These are phyloP conservation scores for Drosophila ananassae DNA, from an alignment of 1,140 invertebrate species.

Conservation along the genomic window DNA sequence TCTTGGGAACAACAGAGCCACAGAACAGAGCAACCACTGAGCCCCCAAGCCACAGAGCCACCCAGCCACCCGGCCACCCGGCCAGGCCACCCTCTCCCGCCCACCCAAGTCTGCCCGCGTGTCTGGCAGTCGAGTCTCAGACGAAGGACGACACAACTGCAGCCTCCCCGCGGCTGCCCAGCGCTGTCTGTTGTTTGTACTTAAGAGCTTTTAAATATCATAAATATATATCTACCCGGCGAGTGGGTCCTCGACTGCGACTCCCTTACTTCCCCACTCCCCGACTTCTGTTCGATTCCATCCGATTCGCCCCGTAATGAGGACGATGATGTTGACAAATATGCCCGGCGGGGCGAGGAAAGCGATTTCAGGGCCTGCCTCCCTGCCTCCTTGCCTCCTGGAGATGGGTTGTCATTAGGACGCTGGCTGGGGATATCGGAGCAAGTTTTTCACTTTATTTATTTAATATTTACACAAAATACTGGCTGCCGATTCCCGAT, in stretches of 20 bases:
- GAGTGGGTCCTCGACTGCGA: conserved; percentile 4
- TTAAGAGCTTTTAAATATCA: conserved; percentile 83
- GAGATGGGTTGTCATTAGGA: conserved; percentile 17
- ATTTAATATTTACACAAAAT: background rate
- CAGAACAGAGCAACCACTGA: conserved; percentile 28
- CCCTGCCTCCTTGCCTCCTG: background rate
- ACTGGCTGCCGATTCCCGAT: too few species aligned
- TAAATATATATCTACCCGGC: conserved; percentile 77
- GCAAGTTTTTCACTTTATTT: conserved; percentile 1
- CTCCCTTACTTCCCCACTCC: background rate
- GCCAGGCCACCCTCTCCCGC: background rate
- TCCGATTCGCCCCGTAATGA: conserved; percentile 16
- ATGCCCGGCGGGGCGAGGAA: conserved; percentile 67
- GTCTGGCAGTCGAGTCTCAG: conserved; percentile 64
- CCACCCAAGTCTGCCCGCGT: conserved; percentile 35
- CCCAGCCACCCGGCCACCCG: background rate
- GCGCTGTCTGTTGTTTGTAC: conserved; percentile 77
- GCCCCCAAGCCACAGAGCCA: background rate
- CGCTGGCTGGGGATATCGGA: background rate
- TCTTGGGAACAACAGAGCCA: conserved; percentile 20
- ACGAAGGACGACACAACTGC: conserved; percentile 51
- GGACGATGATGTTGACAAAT: conserved; percentile 78
- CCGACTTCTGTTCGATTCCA: background rate
- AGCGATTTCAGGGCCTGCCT: conserved; percentile 25
- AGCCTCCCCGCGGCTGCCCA: conserved; percentile 46